These are phyloP conservation scores for Loriculus beryllinus DNA, from an alignment of 2,797 vertebrate species.

Conservation along the genomic window DNA sequence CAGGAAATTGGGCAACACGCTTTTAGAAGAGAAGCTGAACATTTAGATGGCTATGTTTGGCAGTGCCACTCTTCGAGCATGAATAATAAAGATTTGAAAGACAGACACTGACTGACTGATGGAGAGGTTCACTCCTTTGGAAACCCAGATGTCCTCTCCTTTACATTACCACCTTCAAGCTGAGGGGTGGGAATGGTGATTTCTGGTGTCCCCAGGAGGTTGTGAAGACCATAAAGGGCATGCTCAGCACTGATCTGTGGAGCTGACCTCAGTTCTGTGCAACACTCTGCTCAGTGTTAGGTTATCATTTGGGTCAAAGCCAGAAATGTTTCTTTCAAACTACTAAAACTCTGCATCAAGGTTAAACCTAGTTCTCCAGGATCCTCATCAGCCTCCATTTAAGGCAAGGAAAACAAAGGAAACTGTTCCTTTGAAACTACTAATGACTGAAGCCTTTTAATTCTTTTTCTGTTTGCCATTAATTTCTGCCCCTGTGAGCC, in stretches of 20 bases:
- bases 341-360: constrained; percentile 20
- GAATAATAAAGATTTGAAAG: background rate
- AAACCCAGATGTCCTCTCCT: background rate
- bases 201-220: background rate
- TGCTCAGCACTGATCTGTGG: background rate
- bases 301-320: background rate
- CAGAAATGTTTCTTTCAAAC: background rate
- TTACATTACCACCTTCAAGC: background rate
- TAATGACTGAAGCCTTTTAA: constrained; percentile 52
- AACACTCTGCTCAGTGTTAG: background rate
- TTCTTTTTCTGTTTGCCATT: constrained; percentile 43
- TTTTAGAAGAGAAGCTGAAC: background rate
- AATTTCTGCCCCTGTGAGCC: constrained; percentile 5
- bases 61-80: background rate
- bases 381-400: background rate
- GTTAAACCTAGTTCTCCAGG: constrained; percentile 13
- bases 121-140: background rate
- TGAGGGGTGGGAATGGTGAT: background rate
- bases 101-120: background rate
- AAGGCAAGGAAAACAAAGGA: constrained; percentile 43
- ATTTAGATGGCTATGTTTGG: background rate
- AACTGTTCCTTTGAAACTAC: constrained; percentile 43
- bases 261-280: background rate
- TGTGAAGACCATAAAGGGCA: background rate
- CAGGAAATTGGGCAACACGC: background rate